Base-by-base conservation (phyloP, 35 echinoderm and acorn worm genomes). In the Nesometra sesokonis region DNA sequence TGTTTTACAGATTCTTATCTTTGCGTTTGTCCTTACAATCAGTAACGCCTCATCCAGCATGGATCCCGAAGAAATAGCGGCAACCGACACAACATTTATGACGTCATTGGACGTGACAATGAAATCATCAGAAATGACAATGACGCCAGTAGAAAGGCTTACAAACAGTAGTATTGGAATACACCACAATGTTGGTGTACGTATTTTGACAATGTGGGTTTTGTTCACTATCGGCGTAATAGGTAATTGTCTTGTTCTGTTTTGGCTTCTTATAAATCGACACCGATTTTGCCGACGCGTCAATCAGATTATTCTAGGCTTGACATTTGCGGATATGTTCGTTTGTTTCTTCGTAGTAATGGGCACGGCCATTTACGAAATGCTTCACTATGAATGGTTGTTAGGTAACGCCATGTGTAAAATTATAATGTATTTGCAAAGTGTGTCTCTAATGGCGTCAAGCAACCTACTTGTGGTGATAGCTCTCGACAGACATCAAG, bases 381-480 rank as follows among this genome's bases (percentile, higher is more conserved):
- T 94, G 87, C 85, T 93, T 37, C 39, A 89, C 29, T 91, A 94
- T 35, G 77, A 67, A 0, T 99, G 96, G 96, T 46, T 88, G 37
- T 85, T 77, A 23, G 96, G 96, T 79, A 94, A 92, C 32, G 80
- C 88, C 19, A 40, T 88, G 36, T 99, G 96, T 80, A 99, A 99
- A 79, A 40, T 92, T 32, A 37, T 99, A 0, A 99, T 94, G 92
- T 91, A 89, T 81, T 34, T 94, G 79, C 96, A 99, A 82, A 94
- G 78, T 47, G 90, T 88, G 29, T 86, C 93, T 0, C 84, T 99
- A 31, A 94, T 92, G 90, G 92, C 96, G 7, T 99, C 96, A 17
- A 99, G 89, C 80, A 91, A 92, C 79, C 92, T 99, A 90, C 85
- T 99, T 37, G 90, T 99, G 30, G 43, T 94, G 13, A 91, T 99